A percentile compares a stretch with the other conserved stretches of the same genome.
phyloP scores from a whole-genome alignment of 2,888 invertebrate genomes.

The Ethmia dodecea region DNA sequence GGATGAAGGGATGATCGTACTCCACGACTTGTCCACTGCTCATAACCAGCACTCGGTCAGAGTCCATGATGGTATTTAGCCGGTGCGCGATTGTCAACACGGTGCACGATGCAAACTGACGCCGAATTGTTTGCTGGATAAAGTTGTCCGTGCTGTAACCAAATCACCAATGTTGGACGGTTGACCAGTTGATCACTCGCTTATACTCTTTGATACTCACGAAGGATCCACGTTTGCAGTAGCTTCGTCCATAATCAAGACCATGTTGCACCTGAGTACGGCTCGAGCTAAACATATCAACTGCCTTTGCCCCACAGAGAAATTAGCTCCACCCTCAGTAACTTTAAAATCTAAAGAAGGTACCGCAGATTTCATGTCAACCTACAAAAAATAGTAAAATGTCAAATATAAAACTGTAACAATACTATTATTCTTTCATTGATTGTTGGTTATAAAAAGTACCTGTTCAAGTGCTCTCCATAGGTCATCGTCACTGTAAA shows the following conservation, averaged over 20 bases:
- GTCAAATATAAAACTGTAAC: too few species aligned
- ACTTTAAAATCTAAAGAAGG: conserved; percentile 82
- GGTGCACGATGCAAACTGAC: conserved; percentile 86
- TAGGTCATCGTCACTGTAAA: conserved; percentile 81
- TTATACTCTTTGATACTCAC: too few species aligned
- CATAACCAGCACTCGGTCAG: conserved; percentile 91
- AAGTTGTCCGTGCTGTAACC: conserved; percentile 79
- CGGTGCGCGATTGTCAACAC: conserved; percentile 95
- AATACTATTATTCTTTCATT: too few species aligned
- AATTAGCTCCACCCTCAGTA: conserved; percentile 84
- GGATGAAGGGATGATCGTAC: conserved; percentile 81
- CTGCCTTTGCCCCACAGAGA: conserved; percentile 90
- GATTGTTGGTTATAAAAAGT: too few species aligned
- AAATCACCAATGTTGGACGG: conserved; percentile 10
- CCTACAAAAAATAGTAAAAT: conserved; percentile 52
- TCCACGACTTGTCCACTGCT: conserved; percentile 85
- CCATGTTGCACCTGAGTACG: conserved; percentile 83
- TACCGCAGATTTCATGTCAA: conserved; percentile 84
- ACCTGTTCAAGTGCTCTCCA: conserved; percentile 86
- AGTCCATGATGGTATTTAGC: conserved; percentile 94
- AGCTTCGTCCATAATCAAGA: conserved; percentile 81
- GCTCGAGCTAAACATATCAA: conserved; percentile 89
- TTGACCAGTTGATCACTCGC: too few species aligned
- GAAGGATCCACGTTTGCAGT: conserved; percentile 78
- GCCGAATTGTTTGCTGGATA: conserved; percentile 89